Evolutionary conservation across 2,888 invertebrate species (phyloP).

Genomic region (Philereme transversata): DNA sequence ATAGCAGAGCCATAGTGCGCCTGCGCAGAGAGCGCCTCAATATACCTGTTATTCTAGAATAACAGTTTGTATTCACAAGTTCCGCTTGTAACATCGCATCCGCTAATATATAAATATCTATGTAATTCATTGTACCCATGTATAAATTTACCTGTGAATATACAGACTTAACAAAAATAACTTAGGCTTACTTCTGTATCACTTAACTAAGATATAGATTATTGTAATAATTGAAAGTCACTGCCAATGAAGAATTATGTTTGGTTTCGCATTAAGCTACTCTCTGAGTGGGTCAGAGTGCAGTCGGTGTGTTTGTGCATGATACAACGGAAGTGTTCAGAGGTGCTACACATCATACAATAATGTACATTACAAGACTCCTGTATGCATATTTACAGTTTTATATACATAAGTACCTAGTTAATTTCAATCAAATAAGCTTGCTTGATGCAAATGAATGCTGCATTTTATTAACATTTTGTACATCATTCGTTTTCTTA

Average conservation of each 20-base stretch:
- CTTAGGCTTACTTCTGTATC: conserved; percentile 5
- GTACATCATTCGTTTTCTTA: conserved; percentile 34
- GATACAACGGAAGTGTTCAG: conserved; percentile 32
- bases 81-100: background rate
- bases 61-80: too few relatives aligned
- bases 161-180: conserved; percentile 1
- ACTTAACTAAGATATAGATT: background rate
- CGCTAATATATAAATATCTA: background rate
- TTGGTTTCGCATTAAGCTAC: background rate
- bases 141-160: background rate
- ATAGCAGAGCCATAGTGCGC: too few relatives aligned
- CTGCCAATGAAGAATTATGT: conserved; percentile 7
- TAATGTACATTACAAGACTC: conserved; percentile 15
- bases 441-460: conserved; percentile 17
- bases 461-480: conserved; percentile 23
- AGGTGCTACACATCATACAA: conserved; percentile 37
- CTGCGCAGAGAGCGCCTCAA: too few relatives aligned
- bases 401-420: too few relatives aligned
- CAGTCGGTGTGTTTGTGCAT: background rate
- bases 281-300: too few relatives aligned
- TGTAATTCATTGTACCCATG: conserved; percentile 5
- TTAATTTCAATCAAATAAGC: too few relatives aligned
- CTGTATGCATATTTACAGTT: background rate
- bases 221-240: background rate
- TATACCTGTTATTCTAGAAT: too few relatives aligned